Evolutionary conservation across 1,140 invertebrate genomes (phyloP).

Genomic region (Galendromus occidentalis): DNA sequence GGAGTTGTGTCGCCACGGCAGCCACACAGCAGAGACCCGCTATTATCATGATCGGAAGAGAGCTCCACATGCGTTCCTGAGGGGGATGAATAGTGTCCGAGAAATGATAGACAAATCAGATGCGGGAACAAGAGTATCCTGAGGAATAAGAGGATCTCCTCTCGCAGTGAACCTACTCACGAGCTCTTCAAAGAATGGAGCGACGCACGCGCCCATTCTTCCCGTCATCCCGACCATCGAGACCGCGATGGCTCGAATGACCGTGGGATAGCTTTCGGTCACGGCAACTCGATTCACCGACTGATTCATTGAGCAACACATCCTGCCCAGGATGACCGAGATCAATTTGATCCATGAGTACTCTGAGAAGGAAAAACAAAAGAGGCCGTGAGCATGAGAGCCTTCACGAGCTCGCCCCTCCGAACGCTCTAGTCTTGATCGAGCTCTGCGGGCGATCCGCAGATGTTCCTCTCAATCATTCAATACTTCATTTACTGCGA

Average conservation of each 20-base stretch:
- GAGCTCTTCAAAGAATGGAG: constrained; percentile 7
- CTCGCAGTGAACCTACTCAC: not conserved
- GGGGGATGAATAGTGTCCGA: not conserved
- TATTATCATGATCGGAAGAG: not conserved
- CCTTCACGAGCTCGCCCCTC: too few species aligned
- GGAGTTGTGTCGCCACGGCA: not conserved
- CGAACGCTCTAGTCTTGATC: too few species aligned
- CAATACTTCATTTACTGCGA: too few species aligned
- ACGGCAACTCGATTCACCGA: not conserved
- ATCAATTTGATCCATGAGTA: not conserved
- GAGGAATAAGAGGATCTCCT: not conserved
- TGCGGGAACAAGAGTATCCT: not conserved
- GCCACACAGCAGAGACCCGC: not conserved
- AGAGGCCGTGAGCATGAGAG: too few species aligned
- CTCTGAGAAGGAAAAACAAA: too few species aligned
- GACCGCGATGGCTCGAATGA: not conserved
- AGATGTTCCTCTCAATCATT: too few species aligned
- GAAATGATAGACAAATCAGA: not conserved
- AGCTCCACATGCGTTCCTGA: not conserved
- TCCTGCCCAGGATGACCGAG: not conserved
- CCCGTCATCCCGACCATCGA: not conserved
- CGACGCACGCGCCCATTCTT: not conserved
- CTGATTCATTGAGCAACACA: not conserved
- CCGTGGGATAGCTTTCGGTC: not conserved
- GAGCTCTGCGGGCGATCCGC: too few species aligned